These are phyloP conservation scores for Leptopilina boulardi DNA, from an alignment of 1,140 invertebrate genomes.

Conservation along the genomic window DNA sequence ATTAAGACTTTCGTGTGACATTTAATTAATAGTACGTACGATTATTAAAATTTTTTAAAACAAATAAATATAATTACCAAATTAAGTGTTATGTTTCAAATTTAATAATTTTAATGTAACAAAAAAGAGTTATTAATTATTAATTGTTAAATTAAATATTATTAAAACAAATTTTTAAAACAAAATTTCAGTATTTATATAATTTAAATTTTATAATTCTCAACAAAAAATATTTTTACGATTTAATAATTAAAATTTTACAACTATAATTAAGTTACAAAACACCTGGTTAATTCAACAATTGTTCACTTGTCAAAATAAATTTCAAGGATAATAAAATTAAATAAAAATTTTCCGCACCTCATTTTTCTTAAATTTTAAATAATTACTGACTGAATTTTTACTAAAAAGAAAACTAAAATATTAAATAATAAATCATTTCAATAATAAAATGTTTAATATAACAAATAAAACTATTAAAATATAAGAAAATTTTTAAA, in stretches of 20 bases:
- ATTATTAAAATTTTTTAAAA: no score
- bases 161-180: no score
- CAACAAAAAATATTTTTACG: no score
- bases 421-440: neutral
- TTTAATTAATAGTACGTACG: neutral
- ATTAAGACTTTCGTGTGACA: neutral
- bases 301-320: neutral
- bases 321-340: slow-evolving; percentile 1
- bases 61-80: no score
- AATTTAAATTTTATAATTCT: no score
- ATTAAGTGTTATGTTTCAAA: no score
- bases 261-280: no score
- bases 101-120: no score
- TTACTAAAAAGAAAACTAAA: neutral
- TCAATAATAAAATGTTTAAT: neutral
- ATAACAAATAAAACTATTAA: neutral
- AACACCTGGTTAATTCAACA: neutral
- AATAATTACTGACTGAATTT: neutral
- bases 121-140: no score
- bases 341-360: neutral
- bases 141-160: no score
- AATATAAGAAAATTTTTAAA: neutral
- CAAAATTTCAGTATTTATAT: no score
- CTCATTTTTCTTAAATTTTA: neutral
- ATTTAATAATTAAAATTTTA: no score